Evolutionary conservation across 2,888 invertebrate species (phyloP), one percentile per base, ranked within the genome.

Genomic region (Carterocephalus palaemon): DNA sequence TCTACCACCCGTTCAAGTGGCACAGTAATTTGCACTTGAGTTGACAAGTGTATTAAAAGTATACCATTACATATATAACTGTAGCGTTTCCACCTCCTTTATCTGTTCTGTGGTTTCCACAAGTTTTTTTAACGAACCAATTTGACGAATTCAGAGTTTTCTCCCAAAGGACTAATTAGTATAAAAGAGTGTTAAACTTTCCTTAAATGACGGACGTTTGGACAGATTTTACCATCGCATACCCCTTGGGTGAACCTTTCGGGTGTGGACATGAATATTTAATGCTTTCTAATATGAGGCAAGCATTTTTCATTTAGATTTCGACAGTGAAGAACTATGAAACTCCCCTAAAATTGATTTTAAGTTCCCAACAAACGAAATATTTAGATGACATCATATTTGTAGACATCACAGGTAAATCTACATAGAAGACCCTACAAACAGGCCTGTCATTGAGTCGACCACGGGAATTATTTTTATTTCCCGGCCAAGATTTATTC

Each of bases 401-500:
- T n/a, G n/a, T n/a, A n/a, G n/a, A n/a, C n/a, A n/a, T n/a, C n/a
- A n/a, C n/a, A n/a, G n/a, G n/a, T n/a, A n/a, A n/a, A n/a, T n/a
- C n/a, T n/a, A n/a, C n/a, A n/a, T n/a, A n/a, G n/a, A n/a, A n/a
- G n/a, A n/a, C 9, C 8, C 8, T 3, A 17, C 6, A 37, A 26
- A 3, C 17, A 7, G 24, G 42, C 24, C 71, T 64, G 65, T 75
- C 77, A 75, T 75, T 73, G 72, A 75, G 63, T 67, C 64, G 55
- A 54, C 65, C 62, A 59, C 60, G 48, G 62, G 75, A 77, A 78
- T 84, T 82, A 79, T 83, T 84, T 85, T 85, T 82, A 82, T 83
- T 82, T 73, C 76, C 65, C 62, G 43, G 62, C 63, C 64, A 70
- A 82, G 82, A 85, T 85, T 86, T 86, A 85, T 85, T 84, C 77